Percentiles rank a stretch among this genome's conserved stretches.
Evolutionary conservation across 2,888 invertebrate genomes (phyloP).

Genomic region (Nasonovia ribisnigri): DNA sequence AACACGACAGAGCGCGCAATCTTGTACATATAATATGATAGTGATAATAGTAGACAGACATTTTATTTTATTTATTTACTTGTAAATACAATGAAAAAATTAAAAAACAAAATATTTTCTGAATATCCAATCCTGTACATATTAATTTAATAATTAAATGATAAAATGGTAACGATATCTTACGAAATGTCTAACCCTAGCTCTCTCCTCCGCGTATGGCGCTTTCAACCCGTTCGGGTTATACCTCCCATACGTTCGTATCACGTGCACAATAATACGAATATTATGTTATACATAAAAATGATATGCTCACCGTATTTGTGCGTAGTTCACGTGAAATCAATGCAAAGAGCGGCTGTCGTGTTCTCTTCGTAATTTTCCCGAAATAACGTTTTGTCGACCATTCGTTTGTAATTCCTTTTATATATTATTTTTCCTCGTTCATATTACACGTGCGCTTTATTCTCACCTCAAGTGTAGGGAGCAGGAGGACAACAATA

Average conservation of each 20-base stretch:
- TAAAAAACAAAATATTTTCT: conserved; percentile 16
- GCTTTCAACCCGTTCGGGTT: not conserved
- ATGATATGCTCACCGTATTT: conserved; percentile 26
- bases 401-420: not conserved
- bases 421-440: not conserved
- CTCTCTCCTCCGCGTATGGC: not conserved
- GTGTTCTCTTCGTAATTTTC: conserved; percentile 18
- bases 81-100: conserved; percentile 51
- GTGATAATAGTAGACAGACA: conserved; percentile 23
- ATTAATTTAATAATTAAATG: conserved; percentile 16
- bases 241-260: not conserved
- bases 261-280: conserved; percentile 5
- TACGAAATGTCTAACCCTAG: not conserved
- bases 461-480: not conserved
- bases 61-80: conserved; percentile 1
- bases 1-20: conserved; percentile 55
- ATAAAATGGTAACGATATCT: not conserved
- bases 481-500: not conserved
- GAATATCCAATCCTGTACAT: conserved; percentile 38
- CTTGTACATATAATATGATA: conserved; percentile 49
- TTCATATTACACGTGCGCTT: not conserved
- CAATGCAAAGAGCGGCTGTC: conserved; percentile 50
- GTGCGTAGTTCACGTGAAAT: not conserved
- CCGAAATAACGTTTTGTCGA: not conserved
- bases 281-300: not conserved